Evolutionary conservation across 2,888 invertebrate genomes (phyloP), one percentile per base, ranked within the genome.

Genomic region (Orgyia antiqua): DNA sequence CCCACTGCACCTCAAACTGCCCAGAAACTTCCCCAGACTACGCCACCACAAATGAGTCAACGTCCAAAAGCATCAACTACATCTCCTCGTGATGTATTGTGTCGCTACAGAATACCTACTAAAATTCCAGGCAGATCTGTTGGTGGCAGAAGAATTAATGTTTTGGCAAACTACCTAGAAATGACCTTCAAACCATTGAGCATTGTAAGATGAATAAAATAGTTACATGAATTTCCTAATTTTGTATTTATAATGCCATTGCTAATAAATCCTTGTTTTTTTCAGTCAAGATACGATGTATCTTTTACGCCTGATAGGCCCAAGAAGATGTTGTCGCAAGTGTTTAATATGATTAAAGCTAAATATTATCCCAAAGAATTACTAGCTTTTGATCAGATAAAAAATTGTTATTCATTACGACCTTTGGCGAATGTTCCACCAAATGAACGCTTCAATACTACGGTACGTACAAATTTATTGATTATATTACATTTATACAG

Each of bases 281-380:
- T 24, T 19, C 65, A 87, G 63, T 72, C 88, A 58, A 97, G 98
- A 58, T 98, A 98, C 68, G 98, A 98, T 54, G 92, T 96, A 0
- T 83, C 72, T 0, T 87, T 94, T 18, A 77, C 64, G 1, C 94
- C 94, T 0, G 92, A 93, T 9, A 89, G 70, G 24, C 93, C 94
- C 0, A 93, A 91, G 51, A 90, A 88, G 48, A 72, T 91, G 45
- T 53, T 90, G 30, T 74, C 90, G 1, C 28, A 40, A 0, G 89
- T 88, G 0, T 89, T 89, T 42, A 59, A 68, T 2, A 39, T 42
- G 2, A 75, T 74, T 2, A 71, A 79, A 4, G 15, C 40, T 0
- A 52, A 61, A 17, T 32, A 55, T 33, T 87, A 88, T 51, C 77
- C 84, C 0, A 62, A 50, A 0, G 61, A 82, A 0, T 47, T 71